Evolutionary conservation across 1,140 invertebrate genomes (phyloP).

Genomic region (Drosophila punjabiensis): DNA sequence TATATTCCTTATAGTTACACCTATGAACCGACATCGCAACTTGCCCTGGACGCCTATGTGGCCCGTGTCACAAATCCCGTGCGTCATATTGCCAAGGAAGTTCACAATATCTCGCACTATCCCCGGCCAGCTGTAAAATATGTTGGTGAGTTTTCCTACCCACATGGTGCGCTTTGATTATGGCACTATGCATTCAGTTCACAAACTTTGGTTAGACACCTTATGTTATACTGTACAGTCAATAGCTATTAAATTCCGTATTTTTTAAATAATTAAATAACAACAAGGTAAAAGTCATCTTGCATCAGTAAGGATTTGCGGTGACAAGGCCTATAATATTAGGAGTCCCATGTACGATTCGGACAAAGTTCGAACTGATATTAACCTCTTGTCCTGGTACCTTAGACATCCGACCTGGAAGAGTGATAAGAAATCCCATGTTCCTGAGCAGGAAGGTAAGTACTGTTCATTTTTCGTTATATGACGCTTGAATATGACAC

Average conservation of each 20-base stretch:
- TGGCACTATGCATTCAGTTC: slow-evolving; percentile 16
- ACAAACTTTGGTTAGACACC: slow-evolving; percentile 47
- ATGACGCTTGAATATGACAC: slow-evolving; percentile 51
- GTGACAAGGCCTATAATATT: slow-evolving; percentile 90
- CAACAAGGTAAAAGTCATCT: slow-evolving; percentile 89
- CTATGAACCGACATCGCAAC: slow-evolving; percentile 72
- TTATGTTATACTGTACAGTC: slow-evolving; percentile 39
- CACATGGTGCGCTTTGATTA: background rate
- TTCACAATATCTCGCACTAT: slow-evolving; percentile 78
- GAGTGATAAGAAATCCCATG: slow-evolving; percentile 62
- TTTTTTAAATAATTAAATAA: slow-evolving; percentile 82
- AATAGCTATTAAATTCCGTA: slow-evolving; percentile 82
- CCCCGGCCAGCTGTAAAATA: slow-evolving; percentile 79
- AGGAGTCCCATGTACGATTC: slow-evolving; percentile 87
- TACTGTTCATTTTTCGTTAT: slow-evolving; percentile 33
- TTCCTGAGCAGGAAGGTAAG: slow-evolving; percentile 77
- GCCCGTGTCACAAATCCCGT: slow-evolving; percentile 80
- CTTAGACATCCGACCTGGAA: slow-evolving; percentile 88
- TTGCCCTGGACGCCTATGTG: slow-evolving; percentile 80
- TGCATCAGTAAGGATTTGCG: slow-evolving; percentile 92
- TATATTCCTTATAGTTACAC: slow-evolving; percentile 45
- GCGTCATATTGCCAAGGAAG: slow-evolving; percentile 80
- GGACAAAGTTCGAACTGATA: slow-evolving; percentile 88
- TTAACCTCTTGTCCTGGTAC: slow-evolving; percentile 91
- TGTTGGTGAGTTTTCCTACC: slow-evolving; percentile 71